Conservation (phyloP, 2,113 vertebrate species). For the Percopsis transmontana region DNA sequence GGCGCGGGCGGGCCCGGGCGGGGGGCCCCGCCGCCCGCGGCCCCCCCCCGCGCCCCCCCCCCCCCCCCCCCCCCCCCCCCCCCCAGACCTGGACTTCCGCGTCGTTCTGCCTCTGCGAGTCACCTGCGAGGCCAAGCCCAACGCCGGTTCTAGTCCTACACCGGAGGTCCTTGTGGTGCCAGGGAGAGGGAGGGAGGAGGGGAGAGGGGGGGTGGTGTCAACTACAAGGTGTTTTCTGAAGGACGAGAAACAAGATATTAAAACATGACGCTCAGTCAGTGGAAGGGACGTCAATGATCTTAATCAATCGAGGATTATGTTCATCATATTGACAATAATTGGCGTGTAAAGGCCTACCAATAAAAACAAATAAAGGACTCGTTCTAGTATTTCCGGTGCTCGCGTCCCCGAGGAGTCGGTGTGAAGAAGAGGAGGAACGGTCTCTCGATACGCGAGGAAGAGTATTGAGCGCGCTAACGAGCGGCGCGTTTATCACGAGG, state of each 20-base stretch:
- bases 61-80: no score
- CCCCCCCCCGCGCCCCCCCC: no score
- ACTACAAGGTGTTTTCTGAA: conserved; percentile 49
- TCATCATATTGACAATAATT: background rate
- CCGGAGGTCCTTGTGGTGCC: conserved; percentile 23
- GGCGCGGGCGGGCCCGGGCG: no score
- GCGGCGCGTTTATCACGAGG: conserved; percentile 70
- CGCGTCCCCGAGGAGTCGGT: background rate
- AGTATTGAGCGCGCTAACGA: conserved; percentile 74
- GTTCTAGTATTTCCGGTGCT: no score
- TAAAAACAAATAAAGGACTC: background rate
- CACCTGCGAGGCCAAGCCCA: conserved; percentile 78
- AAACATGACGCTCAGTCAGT: background rate
- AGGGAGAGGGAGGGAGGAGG: conserved; percentile 18
- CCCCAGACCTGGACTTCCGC: conserved; percentile 72
- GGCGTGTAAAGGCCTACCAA: background rate
- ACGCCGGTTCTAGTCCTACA: conserved; percentile 49
- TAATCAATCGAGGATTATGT: background rate
- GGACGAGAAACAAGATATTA: background rate
- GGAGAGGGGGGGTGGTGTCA: background rate
- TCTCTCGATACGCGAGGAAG: conserved; percentile 68
- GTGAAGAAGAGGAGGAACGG: conserved; percentile 9
- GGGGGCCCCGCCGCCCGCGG: no score
- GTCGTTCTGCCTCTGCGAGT: conserved; percentile 75
- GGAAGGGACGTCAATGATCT: background rate